Conservation (phyloP, 1,140 invertebrate species). For the Ridgeia piscesae region DNA sequence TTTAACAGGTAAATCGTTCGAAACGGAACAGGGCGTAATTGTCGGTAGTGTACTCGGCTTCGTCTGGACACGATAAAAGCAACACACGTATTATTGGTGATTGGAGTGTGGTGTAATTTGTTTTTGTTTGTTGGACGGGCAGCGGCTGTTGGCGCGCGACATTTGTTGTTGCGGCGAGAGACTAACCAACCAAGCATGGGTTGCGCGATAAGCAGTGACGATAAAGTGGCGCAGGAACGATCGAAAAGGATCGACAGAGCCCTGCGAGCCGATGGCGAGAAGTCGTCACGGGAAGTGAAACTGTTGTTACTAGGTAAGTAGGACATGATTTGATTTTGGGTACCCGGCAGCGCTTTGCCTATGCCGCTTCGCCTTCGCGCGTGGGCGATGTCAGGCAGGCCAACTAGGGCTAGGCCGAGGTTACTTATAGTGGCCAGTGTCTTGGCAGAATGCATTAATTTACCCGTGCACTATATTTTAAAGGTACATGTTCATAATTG, state of each 20-base stretch:
- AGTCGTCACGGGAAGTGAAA: constrained; percentile 84
- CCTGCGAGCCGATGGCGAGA: constrained; percentile 79
- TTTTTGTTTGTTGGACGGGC: not conserved
- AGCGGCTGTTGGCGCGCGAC: constrained; percentile 49
- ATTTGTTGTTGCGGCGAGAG: not conserved
- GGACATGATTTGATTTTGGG: not conserved
- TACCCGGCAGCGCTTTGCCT: not conserved
- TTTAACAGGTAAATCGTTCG: constrained; percentile 1
- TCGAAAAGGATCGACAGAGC: constrained; percentile 89
- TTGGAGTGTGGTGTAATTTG: not conserved
- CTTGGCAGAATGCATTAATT: not conserved
- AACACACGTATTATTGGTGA: not conserved
- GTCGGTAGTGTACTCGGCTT: not conserved
- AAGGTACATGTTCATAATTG: too few relatives aligned
- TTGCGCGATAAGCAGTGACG: constrained; percentile 97
- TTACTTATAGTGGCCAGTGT: not conserved
- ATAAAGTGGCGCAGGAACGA: constrained; percentile 91
- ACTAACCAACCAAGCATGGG: constrained; percentile 74
- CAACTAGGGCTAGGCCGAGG: not conserved
- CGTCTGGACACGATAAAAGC: not conserved
- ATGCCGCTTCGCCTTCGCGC: too few relatives aligned
- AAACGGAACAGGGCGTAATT: not conserved
- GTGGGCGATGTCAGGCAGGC: not conserved
- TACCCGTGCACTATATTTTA: too few relatives aligned
- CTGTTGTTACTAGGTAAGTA: constrained; percentile 77